Base-by-base conservation (phyloP, 1,140 invertebrate species). In the Drosophila kepulauana region DNA sequence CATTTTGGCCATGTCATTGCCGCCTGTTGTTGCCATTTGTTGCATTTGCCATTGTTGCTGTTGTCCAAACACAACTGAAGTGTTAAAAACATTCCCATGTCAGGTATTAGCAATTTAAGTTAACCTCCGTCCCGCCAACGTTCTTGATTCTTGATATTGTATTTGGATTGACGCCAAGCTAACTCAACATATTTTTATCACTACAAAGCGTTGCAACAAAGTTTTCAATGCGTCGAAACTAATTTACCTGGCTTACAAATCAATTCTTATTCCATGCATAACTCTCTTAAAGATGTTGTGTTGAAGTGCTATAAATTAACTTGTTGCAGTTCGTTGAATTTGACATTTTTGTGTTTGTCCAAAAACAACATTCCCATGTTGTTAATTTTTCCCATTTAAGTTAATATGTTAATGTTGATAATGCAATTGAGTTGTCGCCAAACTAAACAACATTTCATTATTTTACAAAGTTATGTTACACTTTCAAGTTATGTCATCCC, bases 81-180 rank as follows among this genome's bases (percentile, higher is more conserved):
- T 89, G 85, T 82, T 89, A 89, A 89, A 89, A 89, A 89, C 85
- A 89, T 89, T 89, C 85, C 85, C 82, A 89, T 89, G 85, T 89
- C 85, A 81, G 78, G 85, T 85, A 89, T 89, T 89, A 89, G 85
- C 85, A 89, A 89, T 89, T 89, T 89, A 84, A 84, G 76, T 63
- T 70, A 58, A 35, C 58, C 64, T 20, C 48, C 30, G 4, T 38
- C 43, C 16, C 33, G 15, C 4, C 65, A 16, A 3, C 54, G 11
- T 25, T 25, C 20, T 25, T 16, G 16, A 16, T 16, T 16, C 16
- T 16, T 5, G 25, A n/a, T n/a, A 11, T 10, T 15, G 30, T 28
- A 49, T 33, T 38, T 38, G 35, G 35, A 38, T 38, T 10, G 35
- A 38, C 35, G 35, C 2, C 35, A 38, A 38, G 3, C 35, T 8